Evolutionary conservation across 92 coral and sea anemone species (phyloP).

Genomic region (Porites divaricata): DNA sequence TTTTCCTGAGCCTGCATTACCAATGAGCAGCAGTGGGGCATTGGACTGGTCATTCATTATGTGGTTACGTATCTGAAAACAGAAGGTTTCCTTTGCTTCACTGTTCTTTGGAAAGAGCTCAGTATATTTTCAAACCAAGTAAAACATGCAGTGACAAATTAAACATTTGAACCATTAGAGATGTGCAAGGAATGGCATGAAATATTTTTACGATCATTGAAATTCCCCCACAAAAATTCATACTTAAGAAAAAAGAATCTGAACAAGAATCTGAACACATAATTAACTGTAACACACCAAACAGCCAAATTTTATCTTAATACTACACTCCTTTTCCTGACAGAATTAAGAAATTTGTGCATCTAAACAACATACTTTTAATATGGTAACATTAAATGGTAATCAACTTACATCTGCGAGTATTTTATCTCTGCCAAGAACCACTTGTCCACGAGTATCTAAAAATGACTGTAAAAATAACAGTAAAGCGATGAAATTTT

Average conservation of each 20-base stretch:
- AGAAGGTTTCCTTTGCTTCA: background rate
- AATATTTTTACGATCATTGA: background rate
- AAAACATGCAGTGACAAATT: background rate
- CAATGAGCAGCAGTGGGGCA: slow-evolving; percentile 95
- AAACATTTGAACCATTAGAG: background rate
- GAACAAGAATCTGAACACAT: no score
- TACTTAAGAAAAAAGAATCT: no score
- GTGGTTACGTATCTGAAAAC: slow-evolving; percentile 78
- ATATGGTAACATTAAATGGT: background rate
- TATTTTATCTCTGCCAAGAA: slow-evolving; percentile 93
- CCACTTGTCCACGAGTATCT: slow-evolving; percentile 93
- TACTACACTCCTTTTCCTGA: background rate
- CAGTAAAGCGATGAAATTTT: background rate
- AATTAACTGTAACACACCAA: no score
- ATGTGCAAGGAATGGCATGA: background rate
- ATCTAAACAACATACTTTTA: background rate
- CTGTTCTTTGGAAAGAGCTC: no score
- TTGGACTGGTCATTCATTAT: slow-evolving; percentile 59
- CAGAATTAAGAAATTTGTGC: background rate
- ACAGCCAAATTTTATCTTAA: background rate
- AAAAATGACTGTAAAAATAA: slow-evolving; percentile 81
- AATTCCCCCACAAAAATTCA: no score
- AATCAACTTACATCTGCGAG: slow-evolving; percentile 74
- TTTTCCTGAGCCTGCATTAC: slow-evolving; percentile 98
- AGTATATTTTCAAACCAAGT: background rate